These are phyloP conservation scores for Eudemis profundana DNA, from an alignment of 2,888 invertebrate genomes.

Conservation along the genomic window DNA sequence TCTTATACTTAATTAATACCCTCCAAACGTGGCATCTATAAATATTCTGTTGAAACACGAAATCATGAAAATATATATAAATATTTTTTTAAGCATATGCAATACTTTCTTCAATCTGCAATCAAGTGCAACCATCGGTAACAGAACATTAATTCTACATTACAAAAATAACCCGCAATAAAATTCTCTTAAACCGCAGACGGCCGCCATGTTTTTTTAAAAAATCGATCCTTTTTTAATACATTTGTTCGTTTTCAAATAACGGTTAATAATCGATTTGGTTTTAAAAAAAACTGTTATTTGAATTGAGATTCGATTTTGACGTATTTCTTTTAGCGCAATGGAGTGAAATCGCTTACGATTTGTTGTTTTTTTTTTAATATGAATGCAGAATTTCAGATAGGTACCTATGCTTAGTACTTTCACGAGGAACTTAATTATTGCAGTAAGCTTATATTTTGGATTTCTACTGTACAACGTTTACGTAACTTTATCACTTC, in stretches of 20 bases:
- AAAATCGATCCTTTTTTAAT: conserved; percentile 57
- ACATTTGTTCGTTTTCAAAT: conserved; percentile 62
- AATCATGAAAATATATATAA: conserved; percentile 40
- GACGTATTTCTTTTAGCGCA: conserved; percentile 53
- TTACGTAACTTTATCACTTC: too few relatives aligned
- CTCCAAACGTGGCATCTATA: too few relatives aligned
- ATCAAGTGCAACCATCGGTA: conserved; percentile 34
- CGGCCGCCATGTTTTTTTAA: conserved; percentile 66
- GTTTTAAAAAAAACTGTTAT: conserved; percentile 38
- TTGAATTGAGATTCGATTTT: conserved; percentile 45
- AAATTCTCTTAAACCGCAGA: conserved; percentile 66
- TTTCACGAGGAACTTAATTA: not conserved
- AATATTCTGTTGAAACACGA: too few relatives aligned
- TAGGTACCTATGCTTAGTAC: too few relatives aligned
- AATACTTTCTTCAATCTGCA: conserved; percentile 3
- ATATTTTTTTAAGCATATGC: not conserved
- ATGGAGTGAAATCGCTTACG: conserved; percentile 24
- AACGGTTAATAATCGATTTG: conserved; percentile 46
- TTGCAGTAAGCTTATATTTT: too few relatives aligned
- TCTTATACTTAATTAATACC: too few relatives aligned
- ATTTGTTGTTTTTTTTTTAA: conserved; percentile 4
- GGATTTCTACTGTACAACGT: too few relatives aligned
- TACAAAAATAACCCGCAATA: conserved; percentile 59
- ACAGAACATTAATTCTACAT: conserved; percentile 45
- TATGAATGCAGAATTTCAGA: not conserved